Percentiles rank a stretch among this genome's conserved stretches.
phyloP scores from a whole-genome alignment of 1,140 invertebrate genomes.

The Potamilus streckersoni region DNA sequence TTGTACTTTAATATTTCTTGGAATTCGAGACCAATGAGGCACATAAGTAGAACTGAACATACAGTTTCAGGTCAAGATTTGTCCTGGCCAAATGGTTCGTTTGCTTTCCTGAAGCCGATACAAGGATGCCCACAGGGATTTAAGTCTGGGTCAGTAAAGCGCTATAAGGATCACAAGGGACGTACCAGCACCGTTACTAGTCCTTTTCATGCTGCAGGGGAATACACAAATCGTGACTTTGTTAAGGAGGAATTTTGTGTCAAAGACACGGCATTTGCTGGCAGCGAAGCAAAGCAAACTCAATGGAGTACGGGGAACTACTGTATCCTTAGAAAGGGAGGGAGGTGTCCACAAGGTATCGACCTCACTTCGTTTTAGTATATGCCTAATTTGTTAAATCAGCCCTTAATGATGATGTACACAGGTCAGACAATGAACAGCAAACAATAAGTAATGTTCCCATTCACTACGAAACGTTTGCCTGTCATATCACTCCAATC shows the following conservation, averaged over 20 bases:
- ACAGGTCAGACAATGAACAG: too few relatives aligned
- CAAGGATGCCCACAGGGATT: conserved; percentile 13
- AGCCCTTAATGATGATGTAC: too few relatives aligned
- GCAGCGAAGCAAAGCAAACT: too few relatives aligned
- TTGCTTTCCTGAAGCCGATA: conserved; percentile 7
- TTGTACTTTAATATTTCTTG: too few relatives aligned
- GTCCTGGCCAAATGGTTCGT: conserved; percentile 11
- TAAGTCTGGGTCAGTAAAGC: background rate
- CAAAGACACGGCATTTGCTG: background rate
- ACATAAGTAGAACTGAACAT: too few relatives aligned
- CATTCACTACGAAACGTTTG: too few relatives aligned
- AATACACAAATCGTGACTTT: background rate
- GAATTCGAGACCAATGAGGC: too few relatives aligned
- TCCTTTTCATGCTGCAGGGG: conserved; percentile 1
- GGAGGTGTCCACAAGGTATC: conserved; percentile 17
- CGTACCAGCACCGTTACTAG: conserved; percentile 7
- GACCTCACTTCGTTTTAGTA: too few relatives aligned
- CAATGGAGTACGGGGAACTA: conserved; percentile 10
- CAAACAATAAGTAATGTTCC: too few relatives aligned
- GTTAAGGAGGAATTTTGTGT: conserved; percentile 10
- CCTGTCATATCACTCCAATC: too few relatives aligned
- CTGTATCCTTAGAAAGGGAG: conserved; percentile 17
- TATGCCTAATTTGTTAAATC: too few relatives aligned
- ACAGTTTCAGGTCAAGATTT: too few relatives aligned
- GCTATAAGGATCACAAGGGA: conserved; percentile 2